Base-by-base conservation (phyloP, 1,140 invertebrate species). In the Leptonema lineaticorne region DNA sequence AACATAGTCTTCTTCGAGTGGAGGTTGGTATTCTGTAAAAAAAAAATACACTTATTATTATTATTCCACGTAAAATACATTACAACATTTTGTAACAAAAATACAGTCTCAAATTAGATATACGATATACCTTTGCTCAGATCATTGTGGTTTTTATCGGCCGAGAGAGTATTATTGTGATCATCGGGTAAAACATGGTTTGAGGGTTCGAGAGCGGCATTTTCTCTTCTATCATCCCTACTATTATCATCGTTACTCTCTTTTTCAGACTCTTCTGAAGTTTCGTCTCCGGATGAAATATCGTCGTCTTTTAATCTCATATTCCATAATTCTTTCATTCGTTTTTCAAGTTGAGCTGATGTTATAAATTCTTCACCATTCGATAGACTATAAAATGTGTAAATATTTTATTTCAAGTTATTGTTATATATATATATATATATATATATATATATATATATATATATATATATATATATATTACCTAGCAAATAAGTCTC, bases 361-460 rank as follows among this genome's bases (percentile, higher is more conserved):
- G 89, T 95, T 50, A 94, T 93, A 71, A 91, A 93, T 74, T 94
- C 90, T 76, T 91, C 89, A 9, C 92, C 92, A 77, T 92, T 92
- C 1, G 90, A 91, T 20, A 94, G 78, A 75, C 91, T 91, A 70
- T 2, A 75, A 63, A 16, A 22, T 30, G 18, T 20, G 9, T 64
- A 1, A 48, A 6, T 24, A 50, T 20, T 50, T 48, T 62, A 18
- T 50, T 41, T 26, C 8, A 50, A 41, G 28, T n/a, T n/a, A n/a
- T n/a, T n/a, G n/a, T n/a, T 33, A 33, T 33, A 33, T 33, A 33
- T 33, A 11, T 33, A 11, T 33, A 11, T 33, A 33, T 33, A 64
- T 27, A 22, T 48, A 70, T 37, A 26, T 18, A 16, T 53, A 75
- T 72, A 33, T 11, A 33, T 33, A 33, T 33, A 33, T 33, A 33